Evolutionary conservation across 2,797 vertebrate species (phyloP).

Genomic region (Sandelia bainsii): DNA sequence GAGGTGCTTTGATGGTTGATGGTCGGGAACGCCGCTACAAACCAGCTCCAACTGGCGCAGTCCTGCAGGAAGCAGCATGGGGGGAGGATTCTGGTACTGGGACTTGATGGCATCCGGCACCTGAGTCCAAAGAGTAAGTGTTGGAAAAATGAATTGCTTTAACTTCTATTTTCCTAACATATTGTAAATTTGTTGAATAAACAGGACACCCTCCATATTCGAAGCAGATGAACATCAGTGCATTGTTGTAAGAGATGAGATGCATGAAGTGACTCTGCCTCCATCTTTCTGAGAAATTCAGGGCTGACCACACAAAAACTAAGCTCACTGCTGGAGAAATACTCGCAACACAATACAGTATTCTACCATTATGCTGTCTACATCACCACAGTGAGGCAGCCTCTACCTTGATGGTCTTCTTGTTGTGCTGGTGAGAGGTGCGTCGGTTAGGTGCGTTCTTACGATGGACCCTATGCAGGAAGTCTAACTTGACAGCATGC

Average conservation of each 20-base stretch:
- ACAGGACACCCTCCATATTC: no score
- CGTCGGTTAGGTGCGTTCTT: slow-evolving; percentile 90
- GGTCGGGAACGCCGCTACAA: slow-evolving; percentile 91
- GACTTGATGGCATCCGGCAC: slow-evolving; percentile 98
- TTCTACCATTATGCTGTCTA: no score
- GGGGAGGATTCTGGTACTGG: slow-evolving; percentile 94
- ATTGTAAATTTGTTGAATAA: not conserved
- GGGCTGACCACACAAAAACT: not conserved
- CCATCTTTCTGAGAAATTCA: not conserved
- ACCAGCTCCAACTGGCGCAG: slow-evolving; percentile 94
- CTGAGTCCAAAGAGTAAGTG: slow-evolving; percentile 72
- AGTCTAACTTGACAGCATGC: slow-evolving; percentile 95
- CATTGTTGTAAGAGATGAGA: no score
- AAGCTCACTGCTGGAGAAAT: not conserved
- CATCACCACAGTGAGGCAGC: not conserved
- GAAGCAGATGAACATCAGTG: not conserved
- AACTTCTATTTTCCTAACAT: not conserved
- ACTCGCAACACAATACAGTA: not conserved
- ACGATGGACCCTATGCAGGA: slow-evolving; percentile 92
- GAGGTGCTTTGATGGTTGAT: slow-evolving; percentile 89
- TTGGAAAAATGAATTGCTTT: not conserved
- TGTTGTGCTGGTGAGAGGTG: slow-evolving; percentile 86
- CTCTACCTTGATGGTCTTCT: slow-evolving; percentile 91
- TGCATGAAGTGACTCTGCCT: not conserved
- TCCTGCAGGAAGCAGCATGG: slow-evolving; percentile 89